Conservation (phyloP, 1,140 invertebrate species). For the Cydia pomonella region DNA sequence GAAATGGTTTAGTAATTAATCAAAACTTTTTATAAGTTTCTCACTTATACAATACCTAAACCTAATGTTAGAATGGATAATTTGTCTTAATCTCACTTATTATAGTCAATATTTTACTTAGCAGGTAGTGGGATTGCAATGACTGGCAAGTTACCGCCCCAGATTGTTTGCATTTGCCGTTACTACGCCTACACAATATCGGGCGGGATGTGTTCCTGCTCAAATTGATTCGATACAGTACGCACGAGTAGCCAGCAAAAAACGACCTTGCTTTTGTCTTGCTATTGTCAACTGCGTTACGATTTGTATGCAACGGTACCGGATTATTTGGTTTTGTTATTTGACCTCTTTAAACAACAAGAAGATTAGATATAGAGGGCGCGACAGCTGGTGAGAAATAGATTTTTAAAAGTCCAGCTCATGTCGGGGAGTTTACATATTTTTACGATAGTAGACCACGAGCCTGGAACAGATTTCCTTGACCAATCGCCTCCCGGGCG, state of each 20-base stretch:
- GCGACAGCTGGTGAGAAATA: too few relatives aligned
- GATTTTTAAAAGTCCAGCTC: too few relatives aligned
- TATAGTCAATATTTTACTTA: not conserved
- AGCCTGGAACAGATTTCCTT: too few relatives aligned
- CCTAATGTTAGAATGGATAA: too few relatives aligned
- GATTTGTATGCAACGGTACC: constrained; percentile 22
- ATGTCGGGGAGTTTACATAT: too few relatives aligned
- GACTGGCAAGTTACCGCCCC: not conserved
- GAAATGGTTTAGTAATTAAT: too few relatives aligned
- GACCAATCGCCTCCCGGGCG: too few relatives aligned
- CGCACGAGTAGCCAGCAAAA: constrained; percentile 24
- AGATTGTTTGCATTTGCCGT: constrained; percentile 30
- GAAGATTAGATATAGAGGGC: too few relatives aligned
- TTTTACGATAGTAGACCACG: too few relatives aligned
- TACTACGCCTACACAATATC: constrained; percentile 26
- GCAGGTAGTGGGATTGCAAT: not conserved
- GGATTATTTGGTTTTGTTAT: constrained; percentile 5
- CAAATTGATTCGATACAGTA: constrained; percentile 26
- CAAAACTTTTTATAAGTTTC: too few relatives aligned
- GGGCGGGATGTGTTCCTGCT: constrained; percentile 10
- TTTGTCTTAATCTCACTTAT: not conserved
- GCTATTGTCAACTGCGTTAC: constrained; percentile 12
- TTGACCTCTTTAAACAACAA: not conserved
- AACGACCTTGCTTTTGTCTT: constrained; percentile 29
- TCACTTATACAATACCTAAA: too few relatives aligned